These are phyloP conservation scores for Peribatodes rhomboidaria DNA, from an alignment of 2,888 invertebrate species.

Conservation along the genomic window DNA sequence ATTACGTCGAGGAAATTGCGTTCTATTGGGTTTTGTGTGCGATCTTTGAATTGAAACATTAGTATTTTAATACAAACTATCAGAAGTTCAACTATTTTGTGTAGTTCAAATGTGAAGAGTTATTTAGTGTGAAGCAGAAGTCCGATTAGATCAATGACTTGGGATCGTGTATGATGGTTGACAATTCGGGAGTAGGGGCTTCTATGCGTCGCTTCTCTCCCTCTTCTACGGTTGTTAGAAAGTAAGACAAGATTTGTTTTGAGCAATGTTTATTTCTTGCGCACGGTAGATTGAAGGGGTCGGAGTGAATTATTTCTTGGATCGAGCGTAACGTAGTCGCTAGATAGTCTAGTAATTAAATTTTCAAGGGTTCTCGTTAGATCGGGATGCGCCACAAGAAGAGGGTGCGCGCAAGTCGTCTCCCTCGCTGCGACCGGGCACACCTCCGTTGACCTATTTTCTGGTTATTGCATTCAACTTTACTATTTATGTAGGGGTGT, in stretches of 20 bases:
- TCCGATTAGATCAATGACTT: constrained; percentile 78
- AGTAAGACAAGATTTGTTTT: constrained; percentile 62
- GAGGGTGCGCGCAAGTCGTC: constrained; percentile 71
- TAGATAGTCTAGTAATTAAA: constrained; percentile 59
- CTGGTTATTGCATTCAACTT: constrained; percentile 83
- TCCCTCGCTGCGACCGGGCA: constrained; percentile 79
- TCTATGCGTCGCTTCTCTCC: constrained; percentile 69
- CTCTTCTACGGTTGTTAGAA: constrained; percentile 67
- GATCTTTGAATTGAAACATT: constrained; percentile 10
- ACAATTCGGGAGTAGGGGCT: constrained; percentile 70
- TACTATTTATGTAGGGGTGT: constrained; percentile 78
- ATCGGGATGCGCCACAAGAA: constrained; percentile 66
- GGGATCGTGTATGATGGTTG: constrained; percentile 66
- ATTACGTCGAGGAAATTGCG: constrained; percentile 29
- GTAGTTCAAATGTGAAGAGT: constrained; percentile 37
- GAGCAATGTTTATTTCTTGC: constrained; percentile 59
- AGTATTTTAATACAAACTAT: neutral
- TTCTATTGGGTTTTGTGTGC: constrained; percentile 15
- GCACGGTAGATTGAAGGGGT: constrained; percentile 45
- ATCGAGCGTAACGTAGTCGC: constrained; percentile 33
- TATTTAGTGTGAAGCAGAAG: constrained; percentile 53
- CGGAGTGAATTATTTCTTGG: constrained; percentile 51
- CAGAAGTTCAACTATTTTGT: constrained; percentile 20
- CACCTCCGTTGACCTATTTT: constrained; percentile 86
- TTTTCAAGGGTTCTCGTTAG: constrained; percentile 67